Conservation (phyloP, 2,888 invertebrate species). For the Ophion ellenae region DNA sequence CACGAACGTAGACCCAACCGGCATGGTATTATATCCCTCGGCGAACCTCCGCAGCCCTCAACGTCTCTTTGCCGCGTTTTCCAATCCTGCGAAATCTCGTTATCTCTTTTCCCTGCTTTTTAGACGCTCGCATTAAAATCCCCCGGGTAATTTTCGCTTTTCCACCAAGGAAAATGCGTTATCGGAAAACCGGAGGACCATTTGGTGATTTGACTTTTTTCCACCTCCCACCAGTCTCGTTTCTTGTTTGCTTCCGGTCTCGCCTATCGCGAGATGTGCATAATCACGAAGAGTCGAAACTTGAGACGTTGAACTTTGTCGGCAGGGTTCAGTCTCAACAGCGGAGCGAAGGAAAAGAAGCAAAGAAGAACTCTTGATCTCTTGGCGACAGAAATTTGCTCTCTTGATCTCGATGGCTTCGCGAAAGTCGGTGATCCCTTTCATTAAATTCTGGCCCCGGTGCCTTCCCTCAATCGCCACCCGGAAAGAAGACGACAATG, state of each 20-base stretch:
- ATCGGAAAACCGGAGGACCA: conserved; percentile 26
- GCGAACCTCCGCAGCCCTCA: conserved; percentile 32
- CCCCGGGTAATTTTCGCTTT: conserved; percentile 42
- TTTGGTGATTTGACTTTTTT: conserved; percentile 25
- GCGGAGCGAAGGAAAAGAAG: conserved; percentile 23
- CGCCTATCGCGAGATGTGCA: conserved; percentile 34
- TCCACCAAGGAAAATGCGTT: conserved; percentile 36
- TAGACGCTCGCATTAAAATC: conserved; percentile 26
- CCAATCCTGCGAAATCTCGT: conserved; percentile 62
- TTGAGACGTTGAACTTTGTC: conserved; percentile 19
- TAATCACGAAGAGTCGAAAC: conserved; percentile 38
- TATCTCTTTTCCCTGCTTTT: conserved; percentile 42
- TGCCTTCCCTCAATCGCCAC: conserved; percentile 57
- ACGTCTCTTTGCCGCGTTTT: conserved; percentile 42
- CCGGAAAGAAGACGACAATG: conserved; percentile 25
- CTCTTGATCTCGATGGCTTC: conserved; percentile 70
- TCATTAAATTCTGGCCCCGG: conserved; percentile 75
- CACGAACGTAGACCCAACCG: conserved; percentile 32
- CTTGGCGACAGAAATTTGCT: conserved; percentile 56
- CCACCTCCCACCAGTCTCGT: background rate
- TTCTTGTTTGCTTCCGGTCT: conserved; percentile 56
- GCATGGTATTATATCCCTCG: conserved; percentile 26
- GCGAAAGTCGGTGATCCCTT: conserved; percentile 69
- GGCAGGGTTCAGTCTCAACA: conserved; percentile 10
- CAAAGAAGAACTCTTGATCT: conserved; percentile 71